Percentiles rank a stretch among this genome's conserved stretches.
These are phyloP conservation scores for Mantis religiosa DNA, from an alignment of 2,888 invertebrate genomes.

Conservation along the genomic window DNA sequence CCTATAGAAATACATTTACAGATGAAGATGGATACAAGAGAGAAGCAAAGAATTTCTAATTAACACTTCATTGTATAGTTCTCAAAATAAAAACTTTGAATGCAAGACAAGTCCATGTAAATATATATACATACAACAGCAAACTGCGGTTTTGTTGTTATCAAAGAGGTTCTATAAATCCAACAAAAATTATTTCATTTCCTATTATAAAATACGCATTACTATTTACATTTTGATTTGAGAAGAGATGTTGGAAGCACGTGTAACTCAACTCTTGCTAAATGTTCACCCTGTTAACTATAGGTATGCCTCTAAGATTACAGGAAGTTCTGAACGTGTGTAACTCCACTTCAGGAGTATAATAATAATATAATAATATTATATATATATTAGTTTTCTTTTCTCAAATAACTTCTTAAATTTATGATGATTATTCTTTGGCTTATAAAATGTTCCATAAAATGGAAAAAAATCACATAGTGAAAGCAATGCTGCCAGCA, in stretches of 20 bases:
- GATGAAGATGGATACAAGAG: too few species aligned
- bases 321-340: neutral
- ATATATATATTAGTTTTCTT: neutral
- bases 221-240: neutral
- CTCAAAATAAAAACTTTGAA: too few species aligned
- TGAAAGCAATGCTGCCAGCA: neutral
- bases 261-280: neutral
- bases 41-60: too few species aligned
- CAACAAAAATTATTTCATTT: neutral
- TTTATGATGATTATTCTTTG: constrained; percentile 17
- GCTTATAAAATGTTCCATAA: constrained; percentile 10
- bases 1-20: too few species aligned
- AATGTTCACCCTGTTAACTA: neutral
- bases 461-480: neutral
- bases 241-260: neutral
- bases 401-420: neutral
- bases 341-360: neutral
- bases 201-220: neutral
- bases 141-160: neutral
- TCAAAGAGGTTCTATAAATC: neutral
- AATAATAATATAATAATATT: neutral
- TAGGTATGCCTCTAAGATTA: neutral
- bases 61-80: too few species aligned
- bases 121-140: neutral
- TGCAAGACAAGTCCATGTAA: neutral